Conservation (phyloP, 2,888 invertebrate species). For the Emesis furor region DNA sequence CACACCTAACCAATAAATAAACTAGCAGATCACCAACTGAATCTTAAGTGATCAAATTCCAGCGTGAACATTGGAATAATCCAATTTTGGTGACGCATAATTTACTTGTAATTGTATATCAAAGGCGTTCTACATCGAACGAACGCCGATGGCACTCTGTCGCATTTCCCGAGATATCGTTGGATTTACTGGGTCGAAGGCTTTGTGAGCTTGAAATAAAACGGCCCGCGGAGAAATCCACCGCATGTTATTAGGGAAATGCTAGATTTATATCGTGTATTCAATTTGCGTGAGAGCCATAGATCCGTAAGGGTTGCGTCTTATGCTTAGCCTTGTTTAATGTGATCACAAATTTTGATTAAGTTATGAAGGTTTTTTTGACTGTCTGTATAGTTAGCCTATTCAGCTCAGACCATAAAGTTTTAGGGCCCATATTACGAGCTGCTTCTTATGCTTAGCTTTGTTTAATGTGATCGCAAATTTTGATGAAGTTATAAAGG, state of each 20-base stretch:
- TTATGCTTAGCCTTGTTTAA: constrained; percentile 71
- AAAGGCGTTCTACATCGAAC: constrained; percentile 8
- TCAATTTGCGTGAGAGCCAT: constrained; percentile 89
- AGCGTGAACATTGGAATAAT: no score
- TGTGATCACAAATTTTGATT: no score
- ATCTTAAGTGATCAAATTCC: no score
- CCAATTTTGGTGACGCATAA: not conserved
- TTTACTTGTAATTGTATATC: constrained; percentile 14
- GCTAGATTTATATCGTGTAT: constrained; percentile 90
- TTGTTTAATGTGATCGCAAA: constrained; percentile 79
- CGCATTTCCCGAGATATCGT: constrained; percentile 85
- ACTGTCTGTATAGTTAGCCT: no score
- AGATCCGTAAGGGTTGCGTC: constrained; percentile 78
- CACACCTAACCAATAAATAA: no score
- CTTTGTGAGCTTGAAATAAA: constrained; percentile 89
- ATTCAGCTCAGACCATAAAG: no score
- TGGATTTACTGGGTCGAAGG: constrained; percentile 89
- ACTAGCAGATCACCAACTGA: no score
- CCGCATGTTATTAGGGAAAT: constrained; percentile 85
- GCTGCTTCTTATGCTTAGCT: no score
- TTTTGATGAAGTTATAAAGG: constrained; percentile 76
- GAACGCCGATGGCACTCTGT: constrained; percentile 17
- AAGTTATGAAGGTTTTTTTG: no score
- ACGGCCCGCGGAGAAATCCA: constrained; percentile 89
- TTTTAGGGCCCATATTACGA: not conserved